Evolutionary conservation across 2,888 invertebrate species (phyloP).

Genomic region (Hoplodrina blanda): DNA sequence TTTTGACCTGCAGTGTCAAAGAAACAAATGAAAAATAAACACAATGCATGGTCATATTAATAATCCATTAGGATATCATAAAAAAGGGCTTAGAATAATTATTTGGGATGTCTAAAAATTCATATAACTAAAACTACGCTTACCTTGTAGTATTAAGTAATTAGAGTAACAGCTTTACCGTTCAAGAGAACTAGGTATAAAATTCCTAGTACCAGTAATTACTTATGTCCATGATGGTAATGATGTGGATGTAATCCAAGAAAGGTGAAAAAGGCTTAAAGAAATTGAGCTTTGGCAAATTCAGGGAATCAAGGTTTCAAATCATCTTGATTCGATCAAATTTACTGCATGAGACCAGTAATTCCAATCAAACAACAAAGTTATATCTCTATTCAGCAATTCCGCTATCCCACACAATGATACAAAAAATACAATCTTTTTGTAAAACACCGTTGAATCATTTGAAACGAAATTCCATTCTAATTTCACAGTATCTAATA

Average conservation of each 20-base stretch:
- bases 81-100: neutral
- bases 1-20: too few species aligned
- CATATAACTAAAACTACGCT: constrained; percentile 16
- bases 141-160: constrained; percentile 14
- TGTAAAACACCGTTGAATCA: constrained; percentile 25
- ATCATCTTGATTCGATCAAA: too few species aligned
- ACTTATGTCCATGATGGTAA: neutral
- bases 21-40: too few species aligned
- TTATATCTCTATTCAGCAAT: constrained; percentile 16
- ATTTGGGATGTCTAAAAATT: constrained; percentile 13
- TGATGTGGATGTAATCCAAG: neutral
- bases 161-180: constrained; percentile 10
- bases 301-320: neutral
- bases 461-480: constrained; percentile 57
- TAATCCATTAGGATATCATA: too few species aligned
- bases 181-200: constrained; percentile 5
- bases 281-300: neutral
- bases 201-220: neutral
- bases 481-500: constrained; percentile 60
- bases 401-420: constrained; percentile 19
- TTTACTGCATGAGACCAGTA: too few species aligned
- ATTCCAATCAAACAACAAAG: neutral
- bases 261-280: too few species aligned
- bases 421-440: constrained; percentile 11
- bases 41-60: too few species aligned